phyloP scores from a whole-genome alignment of 2,113 vertebrate genomes.

The Coturnix japonica region DNA sequence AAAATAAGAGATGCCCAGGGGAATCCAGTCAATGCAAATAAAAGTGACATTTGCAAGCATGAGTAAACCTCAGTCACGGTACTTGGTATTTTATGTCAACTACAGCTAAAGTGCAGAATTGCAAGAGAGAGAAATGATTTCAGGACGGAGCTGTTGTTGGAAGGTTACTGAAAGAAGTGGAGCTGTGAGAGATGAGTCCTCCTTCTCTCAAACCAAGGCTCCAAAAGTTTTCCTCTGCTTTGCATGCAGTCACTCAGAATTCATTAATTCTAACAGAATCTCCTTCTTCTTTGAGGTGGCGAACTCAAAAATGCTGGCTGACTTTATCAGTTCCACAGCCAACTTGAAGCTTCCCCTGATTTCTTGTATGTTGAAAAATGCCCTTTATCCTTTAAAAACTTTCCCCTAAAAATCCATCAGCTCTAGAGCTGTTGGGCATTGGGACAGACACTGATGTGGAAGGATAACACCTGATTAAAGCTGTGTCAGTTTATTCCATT shows the following conservation, averaged over 20 bases:
- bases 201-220: neutral
- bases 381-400: neutral
- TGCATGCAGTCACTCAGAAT: neutral
- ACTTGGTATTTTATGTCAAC: slow-evolving; percentile 55
- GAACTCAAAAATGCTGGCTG: neutral
- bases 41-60: slow-evolving; percentile 58
- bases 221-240: neutral
- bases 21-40: slow-evolving; percentile 49
- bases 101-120: neutral
- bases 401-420: neutral
- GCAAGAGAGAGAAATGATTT: slow-evolving; percentile 29
- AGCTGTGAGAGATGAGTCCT: neutral
- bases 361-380: neutral
- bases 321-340: neutral
- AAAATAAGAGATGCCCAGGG: slow-evolving; percentile 53
- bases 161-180: slow-evolving; percentile 34
- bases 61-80: slow-evolving; percentile 29
- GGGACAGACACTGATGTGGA: neutral
- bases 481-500: neutral
- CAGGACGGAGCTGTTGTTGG: neutral
- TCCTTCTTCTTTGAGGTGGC: neutral
- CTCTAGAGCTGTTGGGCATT: neutral
- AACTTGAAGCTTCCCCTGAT: neutral
- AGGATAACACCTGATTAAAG: neutral
- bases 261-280: neutral